Conservation (phyloP, 2,888 invertebrate genomes). For the Brachyopa scutellaris region DNA sequence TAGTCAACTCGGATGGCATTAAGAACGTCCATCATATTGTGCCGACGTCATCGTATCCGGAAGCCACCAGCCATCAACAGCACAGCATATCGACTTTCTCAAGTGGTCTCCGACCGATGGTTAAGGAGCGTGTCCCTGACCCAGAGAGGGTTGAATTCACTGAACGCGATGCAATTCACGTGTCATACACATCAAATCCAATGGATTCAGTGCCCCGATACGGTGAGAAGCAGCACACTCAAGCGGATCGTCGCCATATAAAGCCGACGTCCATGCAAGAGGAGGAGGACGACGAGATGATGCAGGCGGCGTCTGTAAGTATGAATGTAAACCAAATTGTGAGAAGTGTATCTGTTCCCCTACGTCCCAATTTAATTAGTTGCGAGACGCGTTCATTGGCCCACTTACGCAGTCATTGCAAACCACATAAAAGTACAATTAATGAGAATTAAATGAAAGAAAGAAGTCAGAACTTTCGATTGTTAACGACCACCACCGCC, state of each 20-base stretch:
- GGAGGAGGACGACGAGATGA: conserved; percentile 76
- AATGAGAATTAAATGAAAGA: conserved; percentile 42
- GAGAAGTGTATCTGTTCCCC: not conserved
- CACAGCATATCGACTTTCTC: conserved; percentile 59
- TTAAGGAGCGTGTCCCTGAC: conserved; percentile 72
- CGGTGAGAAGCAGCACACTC: conserved; percentile 42
- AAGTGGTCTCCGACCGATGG: conserved; percentile 39
- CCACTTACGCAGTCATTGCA: conserved; percentile 52
- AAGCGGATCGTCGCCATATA: conserved; percentile 45
- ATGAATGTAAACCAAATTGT: conserved; percentile 7
- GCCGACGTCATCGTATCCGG: conserved; percentile 73
- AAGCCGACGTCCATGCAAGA: conserved; percentile 37
- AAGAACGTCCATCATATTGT: conserved; percentile 78
- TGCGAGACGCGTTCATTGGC: conserved; percentile 50
- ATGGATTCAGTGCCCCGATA: conserved; percentile 67
- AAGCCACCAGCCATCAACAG: conserved; percentile 37
- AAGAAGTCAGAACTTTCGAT: conserved; percentile 63
- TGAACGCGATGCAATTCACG: conserved; percentile 79
- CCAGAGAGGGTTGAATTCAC: conserved; percentile 80
- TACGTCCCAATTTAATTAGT: no score
- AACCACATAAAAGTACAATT: conserved; percentile 50
- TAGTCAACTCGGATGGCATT: conserved; percentile 79
- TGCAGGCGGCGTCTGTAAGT: conserved; percentile 76
- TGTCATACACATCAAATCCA: conserved; percentile 78
- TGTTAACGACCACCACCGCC: conserved; percentile 38